Evolutionary conservation across 2,797 vertebrate species (phyloP).

Genomic region (Ceryle rudis): DNA sequence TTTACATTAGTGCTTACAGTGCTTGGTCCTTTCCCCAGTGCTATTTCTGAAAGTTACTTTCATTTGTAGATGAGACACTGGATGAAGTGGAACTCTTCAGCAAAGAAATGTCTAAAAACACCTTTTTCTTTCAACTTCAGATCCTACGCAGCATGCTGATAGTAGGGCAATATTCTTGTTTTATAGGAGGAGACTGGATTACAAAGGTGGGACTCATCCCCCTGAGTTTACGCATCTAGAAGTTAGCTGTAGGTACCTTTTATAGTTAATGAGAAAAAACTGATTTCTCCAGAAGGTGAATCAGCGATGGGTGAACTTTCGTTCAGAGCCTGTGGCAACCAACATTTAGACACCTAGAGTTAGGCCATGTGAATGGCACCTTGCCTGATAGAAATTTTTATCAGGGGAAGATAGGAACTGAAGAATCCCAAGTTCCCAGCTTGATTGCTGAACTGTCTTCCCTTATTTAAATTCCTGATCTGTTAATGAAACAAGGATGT

Average conservation of each 20-base stretch:
- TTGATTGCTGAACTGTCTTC: neutral
- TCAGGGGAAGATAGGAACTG: neutral
- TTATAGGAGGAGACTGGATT: neutral
- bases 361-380: neutral
- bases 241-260: neutral
- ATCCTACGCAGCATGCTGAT: neutral
- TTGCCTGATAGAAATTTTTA: neutral
- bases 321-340: neutral
- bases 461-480: neutral
- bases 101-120: neutral
- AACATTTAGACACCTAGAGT: neutral
- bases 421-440: neutral
- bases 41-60: neutral
- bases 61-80: neutral
- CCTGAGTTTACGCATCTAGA: neutral
- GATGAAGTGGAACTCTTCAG: neutral
- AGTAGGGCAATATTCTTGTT: neutral
- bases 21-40: neutral
- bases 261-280: neutral
- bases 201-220: neutral
- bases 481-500: neutral
- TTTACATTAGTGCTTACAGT: neutral
- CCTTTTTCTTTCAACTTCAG: neutral
- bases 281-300: neutral
- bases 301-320: neutral